A percentile compares a stretch with the other conserved stretches of the same genome.
These are phyloP conservation scores for Sinelater perroti DNA, from an alignment of 2,888 invertebrate species.

Conservation along the genomic window DNA sequence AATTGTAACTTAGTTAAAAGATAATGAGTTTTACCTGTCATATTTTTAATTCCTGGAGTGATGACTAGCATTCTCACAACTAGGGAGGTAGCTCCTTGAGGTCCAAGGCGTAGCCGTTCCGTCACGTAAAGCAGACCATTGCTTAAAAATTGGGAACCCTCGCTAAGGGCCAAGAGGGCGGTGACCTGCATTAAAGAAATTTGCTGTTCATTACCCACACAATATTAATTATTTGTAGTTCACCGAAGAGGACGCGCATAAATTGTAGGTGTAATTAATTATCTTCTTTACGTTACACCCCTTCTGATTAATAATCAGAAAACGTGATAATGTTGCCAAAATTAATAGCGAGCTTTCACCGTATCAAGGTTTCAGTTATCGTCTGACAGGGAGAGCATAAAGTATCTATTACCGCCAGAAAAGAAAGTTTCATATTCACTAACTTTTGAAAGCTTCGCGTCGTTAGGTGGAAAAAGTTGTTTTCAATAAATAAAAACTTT, in stretches of 20 bases:
- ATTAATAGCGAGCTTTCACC: background rate
- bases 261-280: too few relatives aligned
- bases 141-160: conserved; percentile 72
- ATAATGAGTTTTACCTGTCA: too few relatives aligned
- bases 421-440: conserved; percentile 20
- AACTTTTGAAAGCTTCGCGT: conserved; percentile 20
- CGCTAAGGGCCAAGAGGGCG: conserved; percentile 69
- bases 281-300: background rate
- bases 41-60: conserved; percentile 71
- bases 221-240: too few relatives aligned
- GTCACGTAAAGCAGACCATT: conserved; percentile 73
- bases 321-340: background rate
- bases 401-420: conserved; percentile 12
- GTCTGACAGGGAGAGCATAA: conserved; percentile 9
- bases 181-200: conserved; percentile 64
- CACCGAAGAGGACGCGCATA: too few relatives aligned
- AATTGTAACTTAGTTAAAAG: too few relatives aligned
- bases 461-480: conserved; percentile 14
- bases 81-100: conserved; percentile 72
- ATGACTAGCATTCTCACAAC: conserved; percentile 71
- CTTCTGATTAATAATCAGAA: background rate
- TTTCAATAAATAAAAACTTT: conserved; percentile 24
- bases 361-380: background rate
- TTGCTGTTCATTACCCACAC: too few relatives aligned
- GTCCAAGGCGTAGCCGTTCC: conserved; percentile 70